phyloP scores from a whole-genome alignment of 2,113 vertebrate genomes.

The Lycocorax pyrrhopterus region DNA sequence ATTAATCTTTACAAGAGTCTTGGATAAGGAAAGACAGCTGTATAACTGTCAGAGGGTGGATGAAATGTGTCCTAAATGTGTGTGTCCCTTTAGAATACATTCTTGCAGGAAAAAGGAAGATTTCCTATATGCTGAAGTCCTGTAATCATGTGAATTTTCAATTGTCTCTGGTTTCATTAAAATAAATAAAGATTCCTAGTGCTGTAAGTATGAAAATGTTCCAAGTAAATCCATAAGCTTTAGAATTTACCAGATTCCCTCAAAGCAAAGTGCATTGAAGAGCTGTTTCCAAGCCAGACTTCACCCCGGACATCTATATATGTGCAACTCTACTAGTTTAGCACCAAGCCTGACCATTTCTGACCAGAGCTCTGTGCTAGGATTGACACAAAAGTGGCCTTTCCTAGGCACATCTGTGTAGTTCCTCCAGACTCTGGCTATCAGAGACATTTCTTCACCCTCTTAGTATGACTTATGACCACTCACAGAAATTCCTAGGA shows the following conservation, averaged over 20 bases:
- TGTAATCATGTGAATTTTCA: background rate
- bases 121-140: background rate
- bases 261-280: background rate
- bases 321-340: background rate
- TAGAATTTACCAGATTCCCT: background rate
- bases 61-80: background rate
- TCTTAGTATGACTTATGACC: background rate
- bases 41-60: background rate
- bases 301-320: background rate
- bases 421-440: background rate
- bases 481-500: background rate
- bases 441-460: background rate
- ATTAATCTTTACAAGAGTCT: conserved; percentile 2
- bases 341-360: background rate
- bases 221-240: background rate
- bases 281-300: background rate
- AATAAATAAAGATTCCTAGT: background rate
- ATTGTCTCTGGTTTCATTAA: background rate
- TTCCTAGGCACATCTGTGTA: background rate
- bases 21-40: background rate
- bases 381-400: background rate
- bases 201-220: background rate
- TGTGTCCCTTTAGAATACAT: background rate
- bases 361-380: background rate
- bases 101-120: background rate